Evolutionary conservation across 1,140 invertebrate species (phyloP).

Genomic region (Hormaphis cornu): DNA sequence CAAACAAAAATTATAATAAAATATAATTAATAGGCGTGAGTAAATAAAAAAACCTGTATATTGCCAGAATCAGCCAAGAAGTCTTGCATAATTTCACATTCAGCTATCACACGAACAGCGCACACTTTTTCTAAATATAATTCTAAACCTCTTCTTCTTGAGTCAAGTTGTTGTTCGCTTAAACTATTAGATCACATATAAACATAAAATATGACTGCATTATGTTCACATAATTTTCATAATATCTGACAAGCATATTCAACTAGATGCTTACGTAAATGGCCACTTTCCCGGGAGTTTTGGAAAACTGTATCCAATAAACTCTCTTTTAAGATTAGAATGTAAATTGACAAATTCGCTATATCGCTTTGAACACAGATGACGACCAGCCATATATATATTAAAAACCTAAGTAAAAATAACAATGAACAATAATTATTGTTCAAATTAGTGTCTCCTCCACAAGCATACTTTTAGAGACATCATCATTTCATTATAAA

Average conservation of each 20-base stretch:
- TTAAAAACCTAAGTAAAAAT: constrained; percentile 66
- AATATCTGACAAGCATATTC: constrained; percentile 17
- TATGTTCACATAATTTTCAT: not conserved
- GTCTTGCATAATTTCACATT: constrained; percentile 94
- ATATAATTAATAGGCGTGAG: not conserved
- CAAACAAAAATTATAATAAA: constrained; percentile 25
- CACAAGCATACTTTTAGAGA: no score
- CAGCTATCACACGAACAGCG: constrained; percentile 93
- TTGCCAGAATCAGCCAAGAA: constrained; percentile 89
- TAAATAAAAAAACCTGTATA: constrained; percentile 47
- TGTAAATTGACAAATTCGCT: constrained; percentile 89
- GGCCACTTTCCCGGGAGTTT: constrained; percentile 98
- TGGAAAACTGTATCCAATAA: constrained; percentile 93
- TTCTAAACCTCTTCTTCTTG: constrained; percentile 83
- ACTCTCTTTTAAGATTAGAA: constrained; percentile 86
- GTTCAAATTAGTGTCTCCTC: no score
- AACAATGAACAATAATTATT: not conserved
- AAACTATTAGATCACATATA: constrained; percentile 45
- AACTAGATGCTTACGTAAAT: constrained; percentile 60
- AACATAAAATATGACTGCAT: not conserved
- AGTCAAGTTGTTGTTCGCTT: constrained; percentile 93
- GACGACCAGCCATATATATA: constrained; percentile 97
- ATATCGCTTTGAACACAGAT: constrained; percentile 91
- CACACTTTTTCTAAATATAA: constrained; percentile 98
- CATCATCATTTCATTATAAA: no score